Percentiles rank a stretch among this genome's conserved stretches.
phyloP scores from a whole-genome alignment of 2,888 invertebrate genomes.

The Frankliniella fusca region DNA sequence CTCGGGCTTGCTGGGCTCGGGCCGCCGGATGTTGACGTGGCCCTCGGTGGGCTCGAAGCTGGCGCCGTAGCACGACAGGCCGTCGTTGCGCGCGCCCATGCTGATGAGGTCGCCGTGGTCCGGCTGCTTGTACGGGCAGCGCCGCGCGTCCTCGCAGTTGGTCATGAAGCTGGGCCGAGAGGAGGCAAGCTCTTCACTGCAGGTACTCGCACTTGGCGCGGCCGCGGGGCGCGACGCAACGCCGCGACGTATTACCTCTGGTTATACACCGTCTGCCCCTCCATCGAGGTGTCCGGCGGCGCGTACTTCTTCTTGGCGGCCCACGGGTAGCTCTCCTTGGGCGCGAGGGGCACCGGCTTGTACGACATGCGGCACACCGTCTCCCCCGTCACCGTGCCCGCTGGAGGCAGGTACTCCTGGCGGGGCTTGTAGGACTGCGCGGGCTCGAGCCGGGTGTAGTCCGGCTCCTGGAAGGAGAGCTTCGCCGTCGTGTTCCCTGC shows the following conservation, averaged over 20 bases:
- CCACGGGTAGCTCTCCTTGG: constrained; percentile 4
- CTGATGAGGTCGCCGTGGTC: constrained; percentile 21
- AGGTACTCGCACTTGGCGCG: not conserved
- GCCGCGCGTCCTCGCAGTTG: constrained; percentile 12
- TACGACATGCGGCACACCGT: constrained; percentile 6
- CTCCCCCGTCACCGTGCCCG: not conserved
- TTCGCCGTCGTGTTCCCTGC: not conserved
- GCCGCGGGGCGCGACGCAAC: too few species aligned
- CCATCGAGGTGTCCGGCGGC: not conserved
- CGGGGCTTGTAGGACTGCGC: not conserved
- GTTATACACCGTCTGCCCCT: constrained; percentile 4
- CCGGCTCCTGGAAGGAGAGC: constrained; percentile 2
- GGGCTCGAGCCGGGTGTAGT: not conserved
- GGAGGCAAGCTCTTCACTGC: not conserved
- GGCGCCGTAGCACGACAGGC: constrained; percentile 17
- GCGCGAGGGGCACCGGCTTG: constrained; percentile 6
- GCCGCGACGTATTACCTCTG: not conserved
- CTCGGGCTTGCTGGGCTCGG: constrained; percentile 16
- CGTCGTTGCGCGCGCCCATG: constrained; percentile 5
- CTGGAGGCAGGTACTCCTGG: not conserved
- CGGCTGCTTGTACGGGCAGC: constrained; percentile 11
- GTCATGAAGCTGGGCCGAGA: not conserved
- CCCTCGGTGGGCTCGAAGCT: constrained; percentile 15
- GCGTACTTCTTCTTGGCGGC: constrained; percentile 21
- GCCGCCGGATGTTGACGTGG: not conserved